phyloP scores from a whole-genome alignment of 2,888 invertebrate genomes.

The Noctua pronuba region DNA sequence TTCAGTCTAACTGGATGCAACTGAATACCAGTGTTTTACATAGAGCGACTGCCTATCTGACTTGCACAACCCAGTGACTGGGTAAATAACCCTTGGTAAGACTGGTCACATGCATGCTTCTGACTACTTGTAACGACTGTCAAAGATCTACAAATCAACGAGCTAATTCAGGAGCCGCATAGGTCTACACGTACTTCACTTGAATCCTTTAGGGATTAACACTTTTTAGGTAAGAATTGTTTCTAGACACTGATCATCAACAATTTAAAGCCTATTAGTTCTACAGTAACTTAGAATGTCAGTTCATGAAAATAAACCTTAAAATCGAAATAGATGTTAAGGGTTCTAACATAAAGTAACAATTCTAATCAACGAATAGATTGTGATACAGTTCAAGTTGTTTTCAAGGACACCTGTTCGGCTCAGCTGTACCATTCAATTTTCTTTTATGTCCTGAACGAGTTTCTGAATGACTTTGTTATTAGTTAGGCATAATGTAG shows the following conservation, averaged over 20 bases:
- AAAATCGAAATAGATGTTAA: not conserved
- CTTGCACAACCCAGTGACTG: not conserved
- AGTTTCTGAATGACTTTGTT: slow-evolving; percentile 29
- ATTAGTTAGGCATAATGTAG: not conserved
- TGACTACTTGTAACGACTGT: not conserved
- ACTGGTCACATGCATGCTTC: no score
- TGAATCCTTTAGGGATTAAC: not conserved
- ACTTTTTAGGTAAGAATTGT: not conserved
- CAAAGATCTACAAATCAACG: not conserved
- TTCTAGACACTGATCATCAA: not conserved
- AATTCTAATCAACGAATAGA: slow-evolving; percentile 31
- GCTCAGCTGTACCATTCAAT: slow-evolving; percentile 42
- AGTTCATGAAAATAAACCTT: not conserved
- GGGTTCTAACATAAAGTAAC: not conserved
- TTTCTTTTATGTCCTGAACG: slow-evolving; percentile 34
- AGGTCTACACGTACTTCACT: not conserved
- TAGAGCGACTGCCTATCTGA: not conserved
- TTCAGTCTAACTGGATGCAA: not conserved
- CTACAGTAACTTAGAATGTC: not conserved
- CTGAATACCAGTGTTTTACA: not conserved
- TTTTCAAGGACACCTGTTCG: slow-evolving; percentile 22
- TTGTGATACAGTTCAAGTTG: not conserved
- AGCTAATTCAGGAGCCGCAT: no score
- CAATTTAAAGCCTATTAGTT: not conserved
- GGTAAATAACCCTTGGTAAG: not conserved